A percentile compares a stretch with the other conserved stretches of the same genome.
These are phyloP conservation scores for Strix occidentalis DNA, from an alignment of 2,797 vertebrate genomes.

Conservation along the genomic window DNA sequence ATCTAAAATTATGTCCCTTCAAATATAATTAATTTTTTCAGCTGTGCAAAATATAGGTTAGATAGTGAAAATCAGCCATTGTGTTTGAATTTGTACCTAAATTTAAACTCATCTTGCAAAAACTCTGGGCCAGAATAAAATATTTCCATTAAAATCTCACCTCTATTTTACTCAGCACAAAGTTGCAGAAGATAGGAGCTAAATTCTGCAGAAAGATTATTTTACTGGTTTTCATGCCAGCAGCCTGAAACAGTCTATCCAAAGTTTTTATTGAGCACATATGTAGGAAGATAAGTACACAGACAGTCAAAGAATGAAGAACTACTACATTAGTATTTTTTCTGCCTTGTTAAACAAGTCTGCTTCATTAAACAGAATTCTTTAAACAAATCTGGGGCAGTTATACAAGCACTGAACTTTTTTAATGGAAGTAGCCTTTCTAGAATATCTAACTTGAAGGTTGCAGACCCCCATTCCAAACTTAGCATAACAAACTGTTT, in stretches of 20 bases:
- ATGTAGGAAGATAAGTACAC: background rate
- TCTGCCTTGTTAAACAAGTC: background rate
- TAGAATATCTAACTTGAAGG: background rate
- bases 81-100: background rate
- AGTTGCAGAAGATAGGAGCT: background rate
- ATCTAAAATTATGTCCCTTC: background rate
- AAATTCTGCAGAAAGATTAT: background rate
- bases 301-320: background rate
- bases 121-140: background rate
- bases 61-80: background rate
- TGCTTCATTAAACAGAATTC: background rate
- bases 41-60: background rate
- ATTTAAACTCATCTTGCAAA: background rate
- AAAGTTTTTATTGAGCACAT: background rate
- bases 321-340: background rate
- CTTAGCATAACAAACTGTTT: background rate
- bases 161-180: background rate
- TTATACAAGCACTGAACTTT: background rate
- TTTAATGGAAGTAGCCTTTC: background rate
- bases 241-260: background rate
- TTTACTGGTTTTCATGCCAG: background rate
- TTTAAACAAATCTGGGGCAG: background rate
- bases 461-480: background rate
- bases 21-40: background rate
- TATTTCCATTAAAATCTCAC: background rate